These are phyloP conservation scores for Dione juno DNA, from an alignment of 2,888 invertebrate genomes.

Conservation along the genomic window DNA sequence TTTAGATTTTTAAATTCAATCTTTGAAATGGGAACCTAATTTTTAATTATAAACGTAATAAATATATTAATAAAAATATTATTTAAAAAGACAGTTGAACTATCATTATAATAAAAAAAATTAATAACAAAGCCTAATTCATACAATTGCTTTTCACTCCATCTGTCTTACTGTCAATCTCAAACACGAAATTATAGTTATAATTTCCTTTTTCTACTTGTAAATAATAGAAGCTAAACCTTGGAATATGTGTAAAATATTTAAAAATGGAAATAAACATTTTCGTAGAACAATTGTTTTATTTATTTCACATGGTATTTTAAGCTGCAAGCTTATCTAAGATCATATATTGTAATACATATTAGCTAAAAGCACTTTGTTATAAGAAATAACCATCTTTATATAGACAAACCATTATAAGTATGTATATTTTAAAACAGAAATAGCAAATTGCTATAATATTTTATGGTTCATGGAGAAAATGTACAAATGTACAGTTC, in stretches of 20 bases:
- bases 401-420: not conserved
- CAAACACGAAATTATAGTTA: constrained; percentile 48
- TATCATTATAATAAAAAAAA: constrained; percentile 1
- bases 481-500: not conserved
- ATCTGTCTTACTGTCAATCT: constrained; percentile 9
- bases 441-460: too few species aligned
- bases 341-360: constrained; percentile 8
- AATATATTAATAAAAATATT: constrained; percentile 4
- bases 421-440: too few species aligned
- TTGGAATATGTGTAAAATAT: constrained; percentile 72
- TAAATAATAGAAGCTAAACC: constrained; percentile 65
- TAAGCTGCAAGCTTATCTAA: constrained; percentile 10
- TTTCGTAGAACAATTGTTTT: constrained; percentile 73
- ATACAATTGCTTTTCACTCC: constrained; percentile 10
- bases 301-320: constrained; percentile 50
- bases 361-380: constrained; percentile 2
- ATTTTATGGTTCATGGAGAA: not conserved
- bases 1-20: constrained; percentile 15
- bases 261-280: constrained; percentile 80
- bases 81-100: constrained; percentile 5
- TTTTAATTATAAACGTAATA: constrained; percentile 15
- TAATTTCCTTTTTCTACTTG: constrained; percentile 59
- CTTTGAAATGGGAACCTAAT: constrained; percentile 7
- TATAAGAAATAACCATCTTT: not conserved
- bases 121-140: constrained; percentile 20